Base-by-base conservation (phyloP, 2,888 invertebrate genomes). In the Polietes domitor region DNA sequence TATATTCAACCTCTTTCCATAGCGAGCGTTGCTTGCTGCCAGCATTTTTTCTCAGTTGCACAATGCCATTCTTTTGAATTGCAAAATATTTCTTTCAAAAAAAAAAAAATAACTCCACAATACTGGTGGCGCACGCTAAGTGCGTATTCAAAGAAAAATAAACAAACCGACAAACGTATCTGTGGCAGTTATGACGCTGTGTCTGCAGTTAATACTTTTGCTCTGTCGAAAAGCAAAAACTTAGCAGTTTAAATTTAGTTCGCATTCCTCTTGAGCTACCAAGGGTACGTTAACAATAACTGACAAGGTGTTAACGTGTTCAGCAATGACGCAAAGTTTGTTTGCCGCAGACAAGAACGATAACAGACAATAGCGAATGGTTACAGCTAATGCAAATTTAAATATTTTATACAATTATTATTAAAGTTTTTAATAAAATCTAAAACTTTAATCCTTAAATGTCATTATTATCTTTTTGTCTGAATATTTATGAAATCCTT, bases 271-370 rank as follows among this genome's bases (percentile, higher is more conserved):
- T 61, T 61, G 15, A 63, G 9, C 37, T 7, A 19, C 37, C 19
- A 17, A 41, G 21, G 43, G 43, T 68, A 68, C 43, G 43, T 68
- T 21, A 68, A 68, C 68, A 68, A 68, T 43, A 68, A 43, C 24
- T 68, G 41, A 68, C 65, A 43, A 68, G 68, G 68, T 68, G 68
- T 68, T 68, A 68, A 68, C 41, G 68, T 43, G 15, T 43, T 9
- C 28, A 7, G 28, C 68, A 15, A 68, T 68, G 68, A 15, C n/a
- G n/a, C 43, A 68, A 68, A 43, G 68, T 68, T 43, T 68, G 28
- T 32, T 41, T 41, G 37, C 19, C 37, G 28, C 61, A 61, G 28
- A 61, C n/a, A 61, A 47, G 7, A 53, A 4, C 24, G 53, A 1
- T 21, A 53, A 19, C 3, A 10, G 47, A 63, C 32, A 43, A 17